These are phyloP conservation scores for Spodoptera picta DNA, from an alignment of 2,888 invertebrate genomes.

Conservation along the genomic window DNA sequence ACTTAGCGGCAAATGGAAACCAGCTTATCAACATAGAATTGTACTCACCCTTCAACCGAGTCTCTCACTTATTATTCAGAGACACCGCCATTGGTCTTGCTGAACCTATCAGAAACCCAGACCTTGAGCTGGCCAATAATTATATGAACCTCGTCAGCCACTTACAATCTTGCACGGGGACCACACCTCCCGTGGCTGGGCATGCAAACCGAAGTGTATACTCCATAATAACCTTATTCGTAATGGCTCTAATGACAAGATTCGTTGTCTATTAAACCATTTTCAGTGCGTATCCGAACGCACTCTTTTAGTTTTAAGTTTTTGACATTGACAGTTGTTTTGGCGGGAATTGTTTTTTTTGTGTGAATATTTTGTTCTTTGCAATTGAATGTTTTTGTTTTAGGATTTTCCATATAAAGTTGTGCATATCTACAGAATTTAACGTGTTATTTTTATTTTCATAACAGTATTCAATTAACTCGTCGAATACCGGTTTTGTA, in stretches of 20 bases:
- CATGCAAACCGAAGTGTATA: slow-evolving; percentile 63
- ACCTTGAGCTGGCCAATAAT: slow-evolving; percentile 82
- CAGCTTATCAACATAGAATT: slow-evolving; percentile 86
- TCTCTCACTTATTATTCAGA: slow-evolving; percentile 89
- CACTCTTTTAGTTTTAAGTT: slow-evolving; percentile 21
- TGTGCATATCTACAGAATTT: too few species aligned
- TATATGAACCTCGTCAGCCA: slow-evolving; percentile 88
- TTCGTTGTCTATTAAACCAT: slow-evolving; percentile 59
- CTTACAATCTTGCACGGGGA: slow-evolving; percentile 74
- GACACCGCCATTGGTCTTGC: slow-evolving; percentile 89
- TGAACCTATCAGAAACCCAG: slow-evolving; percentile 71
- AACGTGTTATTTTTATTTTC: too few species aligned
- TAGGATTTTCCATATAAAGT: too few species aligned
- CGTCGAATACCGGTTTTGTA: too few species aligned
- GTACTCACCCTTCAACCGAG: slow-evolving; percentile 88
- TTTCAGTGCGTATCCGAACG: slow-evolving; percentile 29
- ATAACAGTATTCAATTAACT: too few species aligned
- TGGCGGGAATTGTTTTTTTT: slow-evolving; percentile 34
- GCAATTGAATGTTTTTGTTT: too few species aligned
- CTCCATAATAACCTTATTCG: slow-evolving; percentile 67
- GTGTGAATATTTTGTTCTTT: not conserved
- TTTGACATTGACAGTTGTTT: slow-evolving; percentile 53
- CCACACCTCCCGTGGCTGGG: slow-evolving; percentile 61
- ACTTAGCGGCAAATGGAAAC: slow-evolving; percentile 69
- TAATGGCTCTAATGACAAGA: slow-evolving; percentile 66